Base-by-base conservation (phyloP, 2,888 invertebrate genomes). In the Phaedon cochleariae region DNA sequence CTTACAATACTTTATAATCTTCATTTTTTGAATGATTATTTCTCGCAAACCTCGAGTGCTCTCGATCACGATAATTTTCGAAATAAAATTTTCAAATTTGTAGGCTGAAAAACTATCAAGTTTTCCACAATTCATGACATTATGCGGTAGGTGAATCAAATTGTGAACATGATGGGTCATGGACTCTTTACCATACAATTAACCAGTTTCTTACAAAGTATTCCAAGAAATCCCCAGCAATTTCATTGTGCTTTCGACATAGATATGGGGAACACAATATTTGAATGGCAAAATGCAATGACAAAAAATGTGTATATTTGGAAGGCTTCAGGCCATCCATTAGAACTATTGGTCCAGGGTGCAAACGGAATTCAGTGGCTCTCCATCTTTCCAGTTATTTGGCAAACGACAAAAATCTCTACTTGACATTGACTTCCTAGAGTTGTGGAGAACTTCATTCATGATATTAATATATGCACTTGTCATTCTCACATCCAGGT, bases 281-380 rank as follows among this genome's bases (percentile, higher is more conserved):
- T 55, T 65, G 37, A n/a, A 74, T 70, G 0, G 70, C 72, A 48
- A 59, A 20, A 59, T 60, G 63, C 20, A 75, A 46, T 17, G 62
- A 20, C 29, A 75, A 21, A 52, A 74, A 73, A 57, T 74, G 70
- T 17, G 58, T 59, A 37, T 70, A 67, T 20, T 67, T 57, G 34
- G 67, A 20, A 48, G 62, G 53, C 34, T 29, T 20, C n/a, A 74
- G 21, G 46, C 67, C 31, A 21, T 61, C 51, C 60, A 67, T 65
- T 41, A 75, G 63, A 31, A 74, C 68, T 15, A 76, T 58, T 6
- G 68, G 68, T 2, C 74, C 75, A 51, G 62, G 60, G 52, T 76
- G 74, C 7, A 75, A 51, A 26, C 76, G 51, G 53, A 75, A 70
- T 53, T 65, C n/a, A n/a, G n/a, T n/a, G n/a, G n/a, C n/a, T n/a